Evolutionary conservation across 2,888 invertebrate genomes (phyloP).

Genomic region (Ceratothoa steindachneri): DNA sequence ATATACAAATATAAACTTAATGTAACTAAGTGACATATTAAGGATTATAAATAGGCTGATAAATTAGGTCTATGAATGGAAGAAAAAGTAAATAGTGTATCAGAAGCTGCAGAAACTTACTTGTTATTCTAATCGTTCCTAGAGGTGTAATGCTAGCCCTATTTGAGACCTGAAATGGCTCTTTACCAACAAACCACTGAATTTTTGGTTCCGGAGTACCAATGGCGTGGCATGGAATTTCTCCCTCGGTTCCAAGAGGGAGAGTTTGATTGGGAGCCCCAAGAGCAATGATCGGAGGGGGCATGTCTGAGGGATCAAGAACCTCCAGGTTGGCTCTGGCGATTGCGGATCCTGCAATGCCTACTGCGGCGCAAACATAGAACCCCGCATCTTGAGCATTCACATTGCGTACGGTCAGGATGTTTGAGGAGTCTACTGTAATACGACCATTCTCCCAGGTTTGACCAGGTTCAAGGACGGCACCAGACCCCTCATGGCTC

Average conservation of each 20-base stretch:
- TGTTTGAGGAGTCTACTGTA: conserved; percentile 43
- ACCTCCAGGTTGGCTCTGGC: conserved; percentile 82
- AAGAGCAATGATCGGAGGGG: conserved; percentile 82
- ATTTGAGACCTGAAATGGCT: conserved; percentile 55
- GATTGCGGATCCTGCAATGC: conserved; percentile 84
- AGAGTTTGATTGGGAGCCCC: conserved; percentile 84
- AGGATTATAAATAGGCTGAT: too few relatives aligned
- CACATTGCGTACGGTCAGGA: conserved; percentile 38
- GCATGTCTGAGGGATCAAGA: conserved; percentile 53
- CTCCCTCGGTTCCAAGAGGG: conserved; percentile 73
- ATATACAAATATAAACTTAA: too few relatives aligned
- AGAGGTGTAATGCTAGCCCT: conserved; percentile 61
- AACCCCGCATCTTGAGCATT: conserved; percentile 60
- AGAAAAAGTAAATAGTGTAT: too few relatives aligned
- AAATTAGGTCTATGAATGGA: too few relatives aligned
- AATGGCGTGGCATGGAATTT: conserved; percentile 69
- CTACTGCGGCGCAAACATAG: conserved; percentile 89
- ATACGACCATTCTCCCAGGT: conserved; percentile 43
- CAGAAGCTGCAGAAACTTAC: too few relatives aligned
- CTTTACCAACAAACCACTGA: conserved; percentile 69
- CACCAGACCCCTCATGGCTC: conserved; percentile 37
- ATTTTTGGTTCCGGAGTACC: conserved; percentile 66
- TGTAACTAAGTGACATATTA: too few relatives aligned
- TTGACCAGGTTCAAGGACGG: conserved; percentile 41
- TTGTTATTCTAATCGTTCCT: conserved; percentile 71